Conservation (phyloP, 1,140 invertebrate species). For the Drosophila sechellia region DNA sequence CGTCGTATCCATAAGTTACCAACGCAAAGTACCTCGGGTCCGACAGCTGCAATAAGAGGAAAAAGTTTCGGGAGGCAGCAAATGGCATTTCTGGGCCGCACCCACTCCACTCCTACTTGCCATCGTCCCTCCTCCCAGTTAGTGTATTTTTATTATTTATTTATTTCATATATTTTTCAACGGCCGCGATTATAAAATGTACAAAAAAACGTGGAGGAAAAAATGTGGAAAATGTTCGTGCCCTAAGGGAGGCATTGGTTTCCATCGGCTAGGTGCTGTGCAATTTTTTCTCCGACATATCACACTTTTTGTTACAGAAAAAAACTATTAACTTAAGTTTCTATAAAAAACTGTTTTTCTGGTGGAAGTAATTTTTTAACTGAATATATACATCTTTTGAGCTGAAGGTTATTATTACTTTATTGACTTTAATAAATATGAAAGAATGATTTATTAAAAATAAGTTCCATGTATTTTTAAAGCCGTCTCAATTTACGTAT, state of each 20-base stretch:
- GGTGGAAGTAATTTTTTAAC: too few relatives aligned
- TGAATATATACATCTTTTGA: too few relatives aligned
- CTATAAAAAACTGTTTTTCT: too few relatives aligned
- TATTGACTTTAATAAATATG: too few relatives aligned
- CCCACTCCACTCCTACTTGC: slow-evolving; percentile 35
- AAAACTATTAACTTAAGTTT: too few relatives aligned
- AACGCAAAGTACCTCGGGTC: slow-evolving; percentile 64
- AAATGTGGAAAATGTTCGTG: slow-evolving; percentile 48
- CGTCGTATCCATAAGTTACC: slow-evolving; percentile 76
- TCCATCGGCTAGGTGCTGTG: neutral
- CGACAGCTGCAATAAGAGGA: slow-evolving; percentile 68
- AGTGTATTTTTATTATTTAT: slow-evolving; percentile 78
- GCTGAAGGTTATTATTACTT: neutral
- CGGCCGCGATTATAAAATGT: slow-evolving; percentile 68
- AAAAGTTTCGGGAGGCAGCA: slow-evolving; percentile 65
- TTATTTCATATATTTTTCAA: slow-evolving; percentile 73
- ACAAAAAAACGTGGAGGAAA: slow-evolving; percentile 14
- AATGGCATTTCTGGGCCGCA: slow-evolving; percentile 52
- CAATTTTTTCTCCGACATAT: neutral
- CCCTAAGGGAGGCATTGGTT: slow-evolving; percentile 32
- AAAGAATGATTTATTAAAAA: too few relatives aligned
- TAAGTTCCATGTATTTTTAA: too few relatives aligned
- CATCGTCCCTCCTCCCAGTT: slow-evolving; percentile 20
- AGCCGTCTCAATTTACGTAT: too few relatives aligned
- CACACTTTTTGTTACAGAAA: neutral